Base-by-base conservation (phyloP, 2,797 vertebrate species). In the Nasua narica region DNA sequence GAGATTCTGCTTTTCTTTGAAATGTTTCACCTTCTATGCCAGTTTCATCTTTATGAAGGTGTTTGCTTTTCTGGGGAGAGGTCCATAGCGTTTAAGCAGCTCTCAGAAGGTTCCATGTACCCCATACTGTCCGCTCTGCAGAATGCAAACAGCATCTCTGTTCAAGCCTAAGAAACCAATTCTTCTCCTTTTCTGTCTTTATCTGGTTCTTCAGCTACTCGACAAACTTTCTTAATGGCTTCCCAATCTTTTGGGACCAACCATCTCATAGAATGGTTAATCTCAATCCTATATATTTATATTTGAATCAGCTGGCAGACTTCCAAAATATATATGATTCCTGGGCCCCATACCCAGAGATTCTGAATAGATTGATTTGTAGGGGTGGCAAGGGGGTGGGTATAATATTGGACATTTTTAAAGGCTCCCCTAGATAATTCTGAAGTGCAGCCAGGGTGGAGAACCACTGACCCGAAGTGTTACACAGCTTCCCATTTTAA, bases 1-100 rank as follows among this genome's bases (percentile, higher is more conserved):
- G 78, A 72, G 84, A 77, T 60, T 88, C 62, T 69, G n/a, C 52
- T 83, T 95, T 78, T 96, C n/a, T 52, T 70, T 77, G 78, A 90
- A 85, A 93, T 0, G 3, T 29, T 50, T 21, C 12, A 27, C 29
- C 82, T 77, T 46, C 62, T 32, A 5, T 14, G 12, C 7, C 16
- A 25, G 8, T 65, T 74, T 46, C 40, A 12, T 7, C 18, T 32
- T 58, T 54, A 25, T 23, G 10, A 76, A 40, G 8, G 10, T 48
- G 23, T 69, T 50, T 74, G 27, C 19, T 78, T 54, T 67, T 56
- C 70, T 54, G 15, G 32, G 25, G 50, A 84, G 67, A 35, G 19
- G 37, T 48, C 2, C 32, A 19, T 7, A 43, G 23, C 40, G 9
- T 74, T 81, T 79, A 29, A 29, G 27, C 32, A n/a, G 40, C 7